phyloP scores from a whole-genome alignment of 2,797 vertebrate genomes.

The Anabas testudineus region DNA sequence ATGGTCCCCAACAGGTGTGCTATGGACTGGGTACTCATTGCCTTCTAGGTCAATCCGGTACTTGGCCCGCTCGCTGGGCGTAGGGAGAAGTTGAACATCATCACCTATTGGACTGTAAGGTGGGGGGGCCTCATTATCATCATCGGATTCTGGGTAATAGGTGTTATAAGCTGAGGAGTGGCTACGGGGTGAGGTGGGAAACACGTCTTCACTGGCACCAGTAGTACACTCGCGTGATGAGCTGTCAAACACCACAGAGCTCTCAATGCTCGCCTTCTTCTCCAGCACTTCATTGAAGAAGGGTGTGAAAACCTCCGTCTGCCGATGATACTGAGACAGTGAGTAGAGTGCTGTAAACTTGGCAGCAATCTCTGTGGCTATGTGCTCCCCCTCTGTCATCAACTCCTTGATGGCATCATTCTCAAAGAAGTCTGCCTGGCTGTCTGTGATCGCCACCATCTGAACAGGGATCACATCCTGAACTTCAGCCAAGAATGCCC shows the following conservation, averaged over 20 bases:
- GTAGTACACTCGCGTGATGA: constrained; percentile 88
- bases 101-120: constrained; percentile 99
- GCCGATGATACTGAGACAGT: constrained; percentile 96
- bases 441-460: constrained; percentile 98
- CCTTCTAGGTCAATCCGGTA: constrained; percentile 95
- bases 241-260: constrained; percentile 93
- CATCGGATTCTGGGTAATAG: constrained; percentile 95
- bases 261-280: constrained; percentile 96
- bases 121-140: constrained; percentile 97
- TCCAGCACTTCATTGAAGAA: constrained; percentile 98
- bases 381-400: constrained; percentile 99
- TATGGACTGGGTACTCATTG: constrained; percentile 96
- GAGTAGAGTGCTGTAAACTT: constrained; percentile 99
- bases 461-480: constrained; percentile 99
- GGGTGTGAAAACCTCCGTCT: constrained; percentile 96
- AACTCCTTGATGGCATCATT: constrained; percentile 98
- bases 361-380: constrained; percentile 97
- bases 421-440: constrained; percentile 99
- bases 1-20: constrained; percentile 94
- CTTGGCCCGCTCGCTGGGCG: constrained; percentile 93
- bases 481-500: constrained; percentile 96
- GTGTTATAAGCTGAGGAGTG: constrained; percentile 91
- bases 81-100: constrained; percentile 96
- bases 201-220: constrained; percentile 91
- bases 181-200: constrained; percentile 92